A percentile compares a stretch with the other conserved stretches of the same genome.
These are phyloP conservation scores for Andrena chrysosceles DNA, from an alignment of 2,888 invertebrate genomes.

Conservation along the genomic window DNA sequence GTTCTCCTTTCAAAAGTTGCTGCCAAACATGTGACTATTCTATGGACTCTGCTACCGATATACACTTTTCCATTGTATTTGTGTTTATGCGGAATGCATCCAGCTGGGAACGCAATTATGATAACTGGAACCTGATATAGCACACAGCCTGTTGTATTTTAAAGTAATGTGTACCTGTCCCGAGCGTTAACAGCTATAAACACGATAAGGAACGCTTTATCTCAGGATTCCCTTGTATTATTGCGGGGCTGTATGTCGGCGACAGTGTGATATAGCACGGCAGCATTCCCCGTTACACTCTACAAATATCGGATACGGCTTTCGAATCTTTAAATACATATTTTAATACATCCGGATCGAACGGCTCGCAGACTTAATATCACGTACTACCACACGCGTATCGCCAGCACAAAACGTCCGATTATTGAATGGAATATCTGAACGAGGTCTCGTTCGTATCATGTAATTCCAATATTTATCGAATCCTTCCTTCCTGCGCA, in stretches of 20 bases:
- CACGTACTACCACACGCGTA: background rate
- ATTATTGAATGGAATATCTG: conserved; percentile 49
- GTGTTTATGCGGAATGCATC: too few species aligned
- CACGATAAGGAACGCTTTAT: conserved; percentile 4
- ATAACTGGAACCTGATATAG: background rate
- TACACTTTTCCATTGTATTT: too few species aligned
- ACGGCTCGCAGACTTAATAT: conserved; percentile 25
- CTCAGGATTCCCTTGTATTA: conserved; percentile 16
- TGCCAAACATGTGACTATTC: too few species aligned
- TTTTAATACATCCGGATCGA: conserved; percentile 27
- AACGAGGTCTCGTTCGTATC: conserved; percentile 40
- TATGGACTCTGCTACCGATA: too few species aligned
- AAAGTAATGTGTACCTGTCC: background rate
- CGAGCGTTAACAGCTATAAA: conserved; percentile 24
- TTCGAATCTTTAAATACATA: conserved; percentile 35
- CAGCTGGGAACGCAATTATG: too few species aligned
- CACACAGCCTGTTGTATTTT: too few species aligned
- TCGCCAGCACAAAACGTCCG: conserved; percentile 14
- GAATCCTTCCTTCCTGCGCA: conserved; percentile 12
- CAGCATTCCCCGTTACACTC: background rate
- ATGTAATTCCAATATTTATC: conserved; percentile 60
- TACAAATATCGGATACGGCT: conserved; percentile 25
- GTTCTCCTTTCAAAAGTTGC: too few species aligned
- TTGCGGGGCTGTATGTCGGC: conserved; percentile 31
- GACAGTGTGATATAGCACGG: conserved; percentile 25